Base-by-base conservation (phyloP, 2,797 vertebrate species). In the Notolepis coatsorum region DNA sequence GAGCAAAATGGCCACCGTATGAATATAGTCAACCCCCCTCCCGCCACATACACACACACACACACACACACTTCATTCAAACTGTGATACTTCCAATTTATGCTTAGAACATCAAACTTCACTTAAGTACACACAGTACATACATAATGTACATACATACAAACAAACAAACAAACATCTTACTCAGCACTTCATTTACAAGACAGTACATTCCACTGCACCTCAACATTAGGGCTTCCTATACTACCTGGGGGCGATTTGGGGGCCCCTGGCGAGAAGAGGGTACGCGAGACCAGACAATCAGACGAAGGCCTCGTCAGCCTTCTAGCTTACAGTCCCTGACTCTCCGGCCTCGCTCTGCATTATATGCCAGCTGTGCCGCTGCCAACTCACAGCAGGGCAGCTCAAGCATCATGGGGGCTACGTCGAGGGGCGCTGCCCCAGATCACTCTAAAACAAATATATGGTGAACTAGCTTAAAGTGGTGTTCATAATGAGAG, bases 121-220 rank as follows among this genome's bases (percentile, higher is more conserved):
- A 72, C 68, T 56, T 78, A n/a, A n/a, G n/a, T n/a, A n/a, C n/a
- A n/a, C n/a, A n/a, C n/a, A n/a, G n/a, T n/a, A n/a, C n/a, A n/a
- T n/a, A n/a, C n/a, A n/a, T n/a, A n/a, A n/a, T n/a, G n/a, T n/a
- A n/a, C 49, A 73, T 50, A 78, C 47, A 56, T 62, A 61, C 47
- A 53, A 46, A 74, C 61, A 51, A n/a, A 79, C 43, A 67, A 23
- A 48, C 64, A 70, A n/a, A 71, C 58, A 42, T 3, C 48, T 68
- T 57, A 73, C 28, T 68, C 59, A 60, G 51, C 57, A 53, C 63
- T 47, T 61, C 55, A 48, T 31, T 77, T 50, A 79, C 71, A 63
- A 76, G 77, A 82, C 64, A 64, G 33, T 73, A 85, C 77, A 79
- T 78, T 86, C 70, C 49, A 57, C 62, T 69, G 51, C 12, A 50